These are phyloP conservation scores for Nettapus auritus DNA, from an alignment of 2,113 vertebrate species.

Conservation along the genomic window DNA sequence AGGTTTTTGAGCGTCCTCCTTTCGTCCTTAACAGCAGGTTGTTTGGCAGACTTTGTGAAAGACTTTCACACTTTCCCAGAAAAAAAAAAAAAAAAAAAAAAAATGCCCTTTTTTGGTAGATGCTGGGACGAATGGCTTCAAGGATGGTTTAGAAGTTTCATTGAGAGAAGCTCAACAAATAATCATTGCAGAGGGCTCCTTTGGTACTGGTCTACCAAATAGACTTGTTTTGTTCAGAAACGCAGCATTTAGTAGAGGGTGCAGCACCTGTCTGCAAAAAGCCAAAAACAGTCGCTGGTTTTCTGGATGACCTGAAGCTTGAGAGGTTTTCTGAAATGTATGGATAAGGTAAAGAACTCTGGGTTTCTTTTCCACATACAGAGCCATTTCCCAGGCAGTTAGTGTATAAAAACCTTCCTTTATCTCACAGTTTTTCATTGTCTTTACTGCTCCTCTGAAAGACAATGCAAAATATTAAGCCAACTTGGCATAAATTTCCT, in stretches of 20 bases:
- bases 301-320: rapidly evolving
- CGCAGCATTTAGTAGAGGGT: background rate
- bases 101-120: background rate
- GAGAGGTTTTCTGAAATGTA: background rate
- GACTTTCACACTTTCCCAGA: background rate
- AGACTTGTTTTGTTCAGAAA: background rate
- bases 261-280: background rate
- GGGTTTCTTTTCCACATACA: rapidly evolving
- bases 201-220: background rate
- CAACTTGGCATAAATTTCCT: background rate
- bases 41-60: background rate
- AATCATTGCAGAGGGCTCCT: background rate
- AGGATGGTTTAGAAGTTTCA: background rate
- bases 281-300: background rate
- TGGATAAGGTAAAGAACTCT: background rate
- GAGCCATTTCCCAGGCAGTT: background rate
- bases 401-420: background rate
- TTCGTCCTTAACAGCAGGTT: background rate
- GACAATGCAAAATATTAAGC: rapidly evolving
- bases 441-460: background rate
- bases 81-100: background rate
- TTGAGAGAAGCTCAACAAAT: background rate
- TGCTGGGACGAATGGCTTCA: background rate
- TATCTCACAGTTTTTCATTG: rapidly evolving
- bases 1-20: background rate